phyloP scores from a whole-genome alignment of 2,113 vertebrate species.

The Alligator sinensis region DNA sequence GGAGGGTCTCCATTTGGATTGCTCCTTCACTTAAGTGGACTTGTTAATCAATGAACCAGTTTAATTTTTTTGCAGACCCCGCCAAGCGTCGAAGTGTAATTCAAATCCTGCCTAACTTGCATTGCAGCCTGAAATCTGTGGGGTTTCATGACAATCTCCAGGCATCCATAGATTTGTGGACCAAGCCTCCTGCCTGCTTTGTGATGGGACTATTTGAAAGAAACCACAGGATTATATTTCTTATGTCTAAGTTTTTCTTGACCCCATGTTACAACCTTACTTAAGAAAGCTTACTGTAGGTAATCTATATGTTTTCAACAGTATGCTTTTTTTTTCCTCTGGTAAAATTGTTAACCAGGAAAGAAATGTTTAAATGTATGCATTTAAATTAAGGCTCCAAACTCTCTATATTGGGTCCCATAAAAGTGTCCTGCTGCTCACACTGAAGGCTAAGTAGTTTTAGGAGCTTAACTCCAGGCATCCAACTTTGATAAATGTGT shows the following conservation, averaged over 20 bases:
- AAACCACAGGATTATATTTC: background rate
- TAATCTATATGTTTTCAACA: background rate
- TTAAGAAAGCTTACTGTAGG: fast-evolving
- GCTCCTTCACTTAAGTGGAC: no score
- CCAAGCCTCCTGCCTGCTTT: fast-evolving
- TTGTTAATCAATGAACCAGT: no score
- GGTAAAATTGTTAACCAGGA: background rate
- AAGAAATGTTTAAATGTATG: fast-evolving
- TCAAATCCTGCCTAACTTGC: no score
- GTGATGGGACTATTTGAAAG: background rate
- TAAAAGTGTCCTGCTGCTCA: background rate
- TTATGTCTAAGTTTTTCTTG: background rate
- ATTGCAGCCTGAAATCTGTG: no score
- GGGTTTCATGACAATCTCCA: background rate
- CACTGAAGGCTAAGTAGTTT: background rate
- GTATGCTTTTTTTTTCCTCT: background rate
- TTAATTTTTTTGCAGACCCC: no score
- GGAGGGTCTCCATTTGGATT: no score
- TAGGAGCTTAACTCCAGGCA: background rate
- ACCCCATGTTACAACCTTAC: background rate
- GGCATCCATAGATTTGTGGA: background rate
- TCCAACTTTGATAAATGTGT: background rate
- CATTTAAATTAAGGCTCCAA: fast-evolving
- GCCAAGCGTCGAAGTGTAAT: no score
- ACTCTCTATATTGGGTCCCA: background rate